phyloP scores from a whole-genome alignment of 1,140 invertebrate species.

The Lysiphlebus fabarum region DNA sequence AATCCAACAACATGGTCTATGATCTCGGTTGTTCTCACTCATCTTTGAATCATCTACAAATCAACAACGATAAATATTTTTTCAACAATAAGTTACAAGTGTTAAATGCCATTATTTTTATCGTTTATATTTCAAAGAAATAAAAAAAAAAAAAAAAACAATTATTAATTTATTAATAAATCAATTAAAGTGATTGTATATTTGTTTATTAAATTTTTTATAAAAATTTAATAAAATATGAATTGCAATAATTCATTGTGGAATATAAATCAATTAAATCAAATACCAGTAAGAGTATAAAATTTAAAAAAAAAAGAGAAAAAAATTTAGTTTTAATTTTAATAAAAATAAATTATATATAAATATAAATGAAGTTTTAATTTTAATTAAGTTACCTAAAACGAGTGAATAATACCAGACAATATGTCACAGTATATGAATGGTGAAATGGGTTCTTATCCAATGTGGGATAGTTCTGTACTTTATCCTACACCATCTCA shows the following conservation, averaged over 20 bases:
- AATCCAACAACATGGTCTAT: not conserved
- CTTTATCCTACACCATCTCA: slow-evolving; percentile 46
- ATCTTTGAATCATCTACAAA: not conserved
- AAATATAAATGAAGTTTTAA: not conserved
- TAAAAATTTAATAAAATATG: slow-evolving; percentile 39
- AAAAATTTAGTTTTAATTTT: slow-evolving; percentile 19
- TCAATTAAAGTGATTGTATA: not conserved
- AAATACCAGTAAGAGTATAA: slow-evolving; percentile 51
- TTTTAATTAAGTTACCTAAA: slow-evolving; percentile 3
- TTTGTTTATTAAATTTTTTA: slow-evolving; percentile 4
- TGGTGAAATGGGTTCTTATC: slow-evolving; percentile 46
- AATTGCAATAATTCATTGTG: slow-evolving; percentile 52
- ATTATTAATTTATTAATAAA: too few species aligned
- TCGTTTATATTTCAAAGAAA: too few species aligned
- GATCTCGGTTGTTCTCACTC: slow-evolving; percentile 11
- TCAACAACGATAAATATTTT: too few species aligned
- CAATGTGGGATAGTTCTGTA: slow-evolving; percentile 53
- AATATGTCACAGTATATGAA: slow-evolving; percentile 49
- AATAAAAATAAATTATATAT: too few species aligned
- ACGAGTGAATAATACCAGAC: not conserved
- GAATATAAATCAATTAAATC: slow-evolving; percentile 50
- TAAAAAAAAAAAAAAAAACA: too few species aligned
- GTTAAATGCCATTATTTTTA: too few species aligned
- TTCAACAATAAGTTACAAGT: too few species aligned
- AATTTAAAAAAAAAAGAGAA: too few species aligned